Percentiles rank a stretch among this genome's conserved stretches.
These are phyloP conservation scores for roundworm (Caenorhabditis elegans) DNA, from an alignment of 1,140 invertebrate species.

Conservation along the genomic window WBcel235 BX284605.5:13964001-13964500, in stretches of 20 bases:
- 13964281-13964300: not conserved
- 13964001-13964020: not conserved
- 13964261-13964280: not conserved
- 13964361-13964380: not conserved
- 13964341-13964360: not conserved
- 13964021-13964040: not conserved
- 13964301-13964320: not conserved
- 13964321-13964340: not conserved
- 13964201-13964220: not conserved
- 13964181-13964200: not conserved
- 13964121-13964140: not conserved
- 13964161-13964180: slow-evolving; percentile 8
- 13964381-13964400: not conserved
- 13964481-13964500: slow-evolving; percentile 3
- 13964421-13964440: no score
- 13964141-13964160: not conserved
- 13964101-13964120: slow-evolving; percentile 7
- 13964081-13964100: not conserved
- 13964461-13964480: not conserved
- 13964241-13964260: no score
- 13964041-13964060: not conserved
- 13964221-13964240: not conserved
- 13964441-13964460: not conserved
- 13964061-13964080: not conserved
- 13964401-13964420: no score